These are phyloP conservation scores for Thecophora atra DNA, from an alignment of 2,888 invertebrate species.

Conservation along the genomic window DNA sequence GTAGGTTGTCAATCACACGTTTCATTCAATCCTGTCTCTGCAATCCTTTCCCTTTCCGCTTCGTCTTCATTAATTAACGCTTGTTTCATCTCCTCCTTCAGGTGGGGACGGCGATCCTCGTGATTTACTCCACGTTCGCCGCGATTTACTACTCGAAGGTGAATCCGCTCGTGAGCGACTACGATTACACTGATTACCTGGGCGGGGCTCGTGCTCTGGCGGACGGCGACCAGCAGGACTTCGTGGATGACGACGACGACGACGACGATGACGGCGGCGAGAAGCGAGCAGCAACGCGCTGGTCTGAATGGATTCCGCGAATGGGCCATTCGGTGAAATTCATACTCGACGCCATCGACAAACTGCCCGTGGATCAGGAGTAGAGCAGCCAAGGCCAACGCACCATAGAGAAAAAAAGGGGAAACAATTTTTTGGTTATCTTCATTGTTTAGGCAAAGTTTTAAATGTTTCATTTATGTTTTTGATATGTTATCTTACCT, in stretches of 20 bases:
- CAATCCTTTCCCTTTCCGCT: neutral
- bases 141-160: conserved; percentile 90
- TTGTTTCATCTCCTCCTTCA: conserved; percentile 64
- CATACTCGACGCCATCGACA: conserved; percentile 65
- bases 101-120: conserved; percentile 81
- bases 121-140: conserved; percentile 85
- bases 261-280: conserved; percentile 23
- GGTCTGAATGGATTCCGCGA: conserved; percentile 57
- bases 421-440: neutral
- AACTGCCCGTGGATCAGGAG: conserved; percentile 56
- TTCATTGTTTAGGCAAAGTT: conserved; percentile 14
- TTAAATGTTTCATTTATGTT: conserved; percentile 10
- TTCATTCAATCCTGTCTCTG: neutral
- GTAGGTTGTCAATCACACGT: neutral
- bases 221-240: conserved; percentile 63
- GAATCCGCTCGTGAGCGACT: conserved; percentile 82
- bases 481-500: conserved; percentile 35
- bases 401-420: neutral
- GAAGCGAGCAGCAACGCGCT: conserved; percentile 42
- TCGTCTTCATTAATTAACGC: neutral
- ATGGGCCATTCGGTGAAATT: conserved; percentile 62
- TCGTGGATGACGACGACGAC: conserved; percentile 54
- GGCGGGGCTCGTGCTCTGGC: conserved; percentile 72
- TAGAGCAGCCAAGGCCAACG: neutral
- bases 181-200: conserved; percentile 80